Evolutionary conservation across 2,797 vertebrate genomes (phyloP).

Genomic region (Cossypha dichroa): DNA sequence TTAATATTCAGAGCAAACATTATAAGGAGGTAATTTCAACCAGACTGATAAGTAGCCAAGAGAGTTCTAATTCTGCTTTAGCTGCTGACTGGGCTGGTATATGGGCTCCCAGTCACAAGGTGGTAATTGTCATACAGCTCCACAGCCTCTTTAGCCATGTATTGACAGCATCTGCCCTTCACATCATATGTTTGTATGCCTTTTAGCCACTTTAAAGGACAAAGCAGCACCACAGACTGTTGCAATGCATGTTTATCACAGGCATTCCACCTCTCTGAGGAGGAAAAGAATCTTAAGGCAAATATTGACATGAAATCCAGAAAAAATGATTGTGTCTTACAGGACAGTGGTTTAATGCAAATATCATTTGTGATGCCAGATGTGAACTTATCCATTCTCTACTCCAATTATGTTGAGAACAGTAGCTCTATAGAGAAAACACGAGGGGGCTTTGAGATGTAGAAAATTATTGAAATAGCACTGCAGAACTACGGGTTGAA

Average conservation of each 20-base stretch:
- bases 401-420: not conserved
- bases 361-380: not conserved
- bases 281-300: not conserved
- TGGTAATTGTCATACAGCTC: not conserved
- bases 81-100: not conserved
- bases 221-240: not conserved
- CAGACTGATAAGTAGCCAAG: not conserved
- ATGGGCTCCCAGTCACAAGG: not conserved
- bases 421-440: not conserved
- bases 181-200: accelerated
- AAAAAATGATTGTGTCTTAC: not conserved
- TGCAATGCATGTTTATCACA: not conserved
- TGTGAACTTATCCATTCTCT: not conserved
- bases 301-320: not conserved
- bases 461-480: not conserved
- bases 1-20: not conserved
- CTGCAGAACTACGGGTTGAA: not conserved
- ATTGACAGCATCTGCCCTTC: not conserved
- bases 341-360: not conserved
- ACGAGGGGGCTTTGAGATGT: not conserved
- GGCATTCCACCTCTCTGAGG: not conserved
- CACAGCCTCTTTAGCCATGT: accelerated
- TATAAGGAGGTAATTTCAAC: not conserved
- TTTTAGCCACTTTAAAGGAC: not conserved
- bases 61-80: not conserved